Conservation (phyloP, 2,888 invertebrate species). For the Dynastes hyllus region DNA sequence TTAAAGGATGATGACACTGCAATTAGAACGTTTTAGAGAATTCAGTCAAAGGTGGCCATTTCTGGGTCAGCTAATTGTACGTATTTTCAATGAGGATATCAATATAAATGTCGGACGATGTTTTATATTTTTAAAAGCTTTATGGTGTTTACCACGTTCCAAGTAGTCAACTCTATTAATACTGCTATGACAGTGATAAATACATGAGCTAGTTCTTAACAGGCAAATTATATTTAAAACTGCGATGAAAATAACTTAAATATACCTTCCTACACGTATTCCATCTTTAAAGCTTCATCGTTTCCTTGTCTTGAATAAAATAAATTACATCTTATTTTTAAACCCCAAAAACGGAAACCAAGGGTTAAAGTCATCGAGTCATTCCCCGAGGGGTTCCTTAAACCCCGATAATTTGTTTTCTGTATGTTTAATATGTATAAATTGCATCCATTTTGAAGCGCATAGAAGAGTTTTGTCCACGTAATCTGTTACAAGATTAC, state of each 20-base stretch:
- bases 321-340: conserved; percentile 6
- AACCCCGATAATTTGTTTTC: conserved; percentile 21
- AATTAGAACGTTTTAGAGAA: not conserved
- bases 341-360: no score
- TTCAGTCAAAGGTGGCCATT: no score
- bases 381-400: no score
- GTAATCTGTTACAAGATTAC: conserved; percentile 14
- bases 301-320: not conserved
- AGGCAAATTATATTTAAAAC: not conserved
- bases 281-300: not conserved
- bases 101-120: not conserved
- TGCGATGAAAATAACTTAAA: not conserved
- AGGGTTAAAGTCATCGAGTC: conserved; percentile 10
- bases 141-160: not conserved
- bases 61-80: no score
- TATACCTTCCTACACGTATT: not conserved
- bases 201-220: not conserved
- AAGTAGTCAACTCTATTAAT: not conserved
- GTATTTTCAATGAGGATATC: not conserved
- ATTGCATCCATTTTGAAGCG: conserved; percentile 45
- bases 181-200: not conserved
- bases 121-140: conserved; percentile 11
- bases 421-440: conserved; percentile 40
- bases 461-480: conserved; percentile 20
- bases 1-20: not conserved